These are phyloP conservation scores for Glyphotaelius pellucidus DNA, from an alignment of 2,888 invertebrate species.

Conservation along the genomic window DNA sequence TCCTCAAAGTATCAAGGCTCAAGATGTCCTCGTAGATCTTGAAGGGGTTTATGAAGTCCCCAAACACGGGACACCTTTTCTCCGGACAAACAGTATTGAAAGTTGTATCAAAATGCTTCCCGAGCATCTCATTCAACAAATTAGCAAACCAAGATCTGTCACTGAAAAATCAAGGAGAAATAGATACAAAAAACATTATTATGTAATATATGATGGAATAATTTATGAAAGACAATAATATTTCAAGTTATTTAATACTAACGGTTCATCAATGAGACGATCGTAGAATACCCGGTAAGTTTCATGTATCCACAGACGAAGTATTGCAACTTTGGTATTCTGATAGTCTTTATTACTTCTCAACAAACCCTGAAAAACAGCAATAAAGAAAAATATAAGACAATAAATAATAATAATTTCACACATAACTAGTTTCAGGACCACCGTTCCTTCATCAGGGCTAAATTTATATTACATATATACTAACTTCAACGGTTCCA, in stretches of 20 bases:
- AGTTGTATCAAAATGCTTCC: constrained; percentile 88
- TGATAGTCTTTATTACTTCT: constrained; percentile 87
- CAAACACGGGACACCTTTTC: constrained; percentile 84
- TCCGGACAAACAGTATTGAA: constrained; percentile 87
- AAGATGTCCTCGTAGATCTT: constrained; percentile 88
- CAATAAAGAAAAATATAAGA: not conserved
- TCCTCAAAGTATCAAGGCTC: constrained; percentile 75
- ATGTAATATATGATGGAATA: not conserved
- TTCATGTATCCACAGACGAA: constrained; percentile 92
- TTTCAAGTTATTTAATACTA: constrained; percentile 67
- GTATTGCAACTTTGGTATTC: constrained; percentile 82
- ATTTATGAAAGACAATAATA: not conserved
- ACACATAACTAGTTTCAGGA: too few species aligned
- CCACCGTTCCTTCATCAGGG: too few species aligned
- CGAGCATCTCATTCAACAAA: constrained; percentile 85
- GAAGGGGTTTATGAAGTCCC: constrained; percentile 88
- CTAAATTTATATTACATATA: too few species aligned
- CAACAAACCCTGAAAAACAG: constrained; percentile 84
- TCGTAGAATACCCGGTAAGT: constrained; percentile 91
- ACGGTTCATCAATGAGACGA: constrained; percentile 87
- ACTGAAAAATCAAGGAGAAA: constrained; percentile 71
- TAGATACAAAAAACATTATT: not conserved
- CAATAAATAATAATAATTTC: too few species aligned
- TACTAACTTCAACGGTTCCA: too few species aligned
- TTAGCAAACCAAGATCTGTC: constrained; percentile 88